phyloP scores from a whole-genome alignment of 2,113 vertebrate genomes.

The Steatornis caripensis region DNA sequence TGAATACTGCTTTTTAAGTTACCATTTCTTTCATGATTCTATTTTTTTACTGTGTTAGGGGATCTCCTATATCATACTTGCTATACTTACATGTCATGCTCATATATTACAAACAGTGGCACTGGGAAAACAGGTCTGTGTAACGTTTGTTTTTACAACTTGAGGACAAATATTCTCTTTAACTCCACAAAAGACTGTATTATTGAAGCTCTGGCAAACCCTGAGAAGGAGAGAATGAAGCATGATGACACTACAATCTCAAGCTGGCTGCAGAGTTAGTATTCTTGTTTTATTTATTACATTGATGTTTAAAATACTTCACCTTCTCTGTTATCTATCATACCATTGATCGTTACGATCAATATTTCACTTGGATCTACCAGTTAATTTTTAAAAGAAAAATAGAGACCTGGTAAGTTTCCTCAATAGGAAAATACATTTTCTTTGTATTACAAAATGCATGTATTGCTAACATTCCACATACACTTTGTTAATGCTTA shows the following conservation, averaged over 20 bases:
- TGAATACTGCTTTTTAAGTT: not conserved
- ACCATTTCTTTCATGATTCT: not conserved
- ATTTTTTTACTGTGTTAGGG: not conserved
- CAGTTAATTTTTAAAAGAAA: not conserved
- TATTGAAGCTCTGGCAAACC: conserved; percentile 97
- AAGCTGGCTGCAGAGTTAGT: conserved; percentile 97
- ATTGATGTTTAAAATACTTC: not conserved
- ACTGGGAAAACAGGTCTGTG: not conserved
- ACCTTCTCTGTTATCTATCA: not conserved
- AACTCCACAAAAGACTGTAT: conserved; percentile 89
- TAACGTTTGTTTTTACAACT: not conserved
- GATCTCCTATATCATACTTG: not conserved
- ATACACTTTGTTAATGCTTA: not conserved
- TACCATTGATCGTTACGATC: not conserved
- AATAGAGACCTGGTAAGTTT: not conserved
- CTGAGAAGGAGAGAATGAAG: conserved; percentile 98
- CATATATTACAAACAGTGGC: not conserved
- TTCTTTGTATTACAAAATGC: not conserved
- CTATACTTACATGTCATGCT: not conserved
- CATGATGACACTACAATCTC: conserved; percentile 98
- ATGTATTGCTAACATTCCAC: not conserved
- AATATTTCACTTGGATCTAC: not conserved
- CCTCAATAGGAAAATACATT: not conserved
- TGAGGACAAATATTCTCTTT: conserved; percentile 60
- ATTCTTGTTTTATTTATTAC: conserved; percentile 1